Evolutionary conservation across 92 coral and sea anemone species (phyloP).

Genomic region (Phymanthus crucifer): DNA sequence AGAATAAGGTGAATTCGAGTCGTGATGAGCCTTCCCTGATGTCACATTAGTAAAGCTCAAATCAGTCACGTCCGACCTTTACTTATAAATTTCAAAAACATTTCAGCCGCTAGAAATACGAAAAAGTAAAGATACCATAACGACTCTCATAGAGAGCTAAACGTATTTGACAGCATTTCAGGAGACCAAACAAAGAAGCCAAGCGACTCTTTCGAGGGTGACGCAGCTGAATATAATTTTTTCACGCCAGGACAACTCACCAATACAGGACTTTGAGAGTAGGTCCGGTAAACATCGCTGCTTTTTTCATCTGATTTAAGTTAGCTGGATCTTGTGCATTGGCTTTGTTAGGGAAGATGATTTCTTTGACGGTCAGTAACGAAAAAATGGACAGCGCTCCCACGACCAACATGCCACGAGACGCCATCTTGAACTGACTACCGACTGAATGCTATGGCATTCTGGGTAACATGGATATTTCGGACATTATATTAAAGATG

Average conservation of each 20-base stretch:
- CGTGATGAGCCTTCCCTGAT: background rate
- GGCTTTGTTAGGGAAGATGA: slow-evolving; percentile 65
- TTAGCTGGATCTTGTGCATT: slow-evolving; percentile 59
- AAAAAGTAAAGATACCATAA: background rate
- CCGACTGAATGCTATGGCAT: background rate
- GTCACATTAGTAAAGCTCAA: background rate
- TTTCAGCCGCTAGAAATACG: background rate
- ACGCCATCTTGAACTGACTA: slow-evolving; percentile 90
- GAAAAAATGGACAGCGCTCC: slow-evolving; percentile 71
- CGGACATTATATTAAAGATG: background rate
- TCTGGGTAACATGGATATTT: background rate
- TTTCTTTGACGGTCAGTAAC: slow-evolving; percentile 73
- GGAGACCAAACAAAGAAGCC: background rate
- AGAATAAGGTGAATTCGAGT: background rate
- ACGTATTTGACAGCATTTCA: background rate
- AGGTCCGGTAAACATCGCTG: slow-evolving; percentile 82
- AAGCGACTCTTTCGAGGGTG: slow-evolving; percentile 7
- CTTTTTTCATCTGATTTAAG: slow-evolving; percentile 63
- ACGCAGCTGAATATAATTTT: slow-evolving; percentile 12
- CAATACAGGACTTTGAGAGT: slow-evolving; percentile 89
- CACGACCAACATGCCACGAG: slow-evolving; percentile 50
- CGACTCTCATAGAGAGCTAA: no score
- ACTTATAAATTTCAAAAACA: background rate
- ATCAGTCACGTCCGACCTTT: background rate
- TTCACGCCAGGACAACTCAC: slow-evolving; percentile 45